phyloP scores from a whole-genome alignment of 2,797 vertebrate species.

The Crenuchus spilurus region DNA sequence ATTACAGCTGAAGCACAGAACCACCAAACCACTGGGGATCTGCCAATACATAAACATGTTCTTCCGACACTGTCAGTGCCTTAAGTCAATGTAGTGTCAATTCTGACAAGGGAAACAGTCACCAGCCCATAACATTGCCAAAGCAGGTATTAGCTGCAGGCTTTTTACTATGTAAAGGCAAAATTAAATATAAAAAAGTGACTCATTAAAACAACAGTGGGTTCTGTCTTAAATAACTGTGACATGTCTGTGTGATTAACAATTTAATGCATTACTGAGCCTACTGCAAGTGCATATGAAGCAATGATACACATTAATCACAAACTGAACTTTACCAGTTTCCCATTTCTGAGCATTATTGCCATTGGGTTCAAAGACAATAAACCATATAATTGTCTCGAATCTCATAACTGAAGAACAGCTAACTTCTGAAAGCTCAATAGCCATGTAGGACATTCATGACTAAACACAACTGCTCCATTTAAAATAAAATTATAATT shows the following conservation, averaged over 20 bases:
- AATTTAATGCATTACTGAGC: background rate
- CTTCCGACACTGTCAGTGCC: slow-evolving; percentile 31
- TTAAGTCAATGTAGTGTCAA: background rate
- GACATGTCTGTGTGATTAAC: background rate
- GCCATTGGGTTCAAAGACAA: background rate
- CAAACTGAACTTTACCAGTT: background rate
- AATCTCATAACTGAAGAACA: too few species aligned
- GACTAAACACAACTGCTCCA: too few species aligned
- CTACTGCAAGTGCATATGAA: background rate
- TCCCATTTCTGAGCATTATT: background rate
- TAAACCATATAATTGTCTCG: background rate
- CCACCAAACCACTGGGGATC: slow-evolving; percentile 7
- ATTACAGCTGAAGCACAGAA: background rate
- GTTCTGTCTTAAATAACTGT: background rate
- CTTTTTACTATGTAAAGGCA: background rate
- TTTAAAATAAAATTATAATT: too few species aligned
- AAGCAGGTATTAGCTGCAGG: background rate
- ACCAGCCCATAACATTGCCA: background rate
- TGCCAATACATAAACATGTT: slow-evolving; percentile 33
- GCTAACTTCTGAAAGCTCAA: too few species aligned
- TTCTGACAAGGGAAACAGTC: background rate
- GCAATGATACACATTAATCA: too few species aligned
- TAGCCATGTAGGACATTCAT: too few species aligned
- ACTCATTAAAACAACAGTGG: too few species aligned
- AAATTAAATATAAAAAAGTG: background rate